A percentile compares a stretch with the other conserved stretches of the same genome.
Evolutionary conservation across 2,888 invertebrate species (phyloP).

Genomic region (Epinotia demarniana): DNA sequence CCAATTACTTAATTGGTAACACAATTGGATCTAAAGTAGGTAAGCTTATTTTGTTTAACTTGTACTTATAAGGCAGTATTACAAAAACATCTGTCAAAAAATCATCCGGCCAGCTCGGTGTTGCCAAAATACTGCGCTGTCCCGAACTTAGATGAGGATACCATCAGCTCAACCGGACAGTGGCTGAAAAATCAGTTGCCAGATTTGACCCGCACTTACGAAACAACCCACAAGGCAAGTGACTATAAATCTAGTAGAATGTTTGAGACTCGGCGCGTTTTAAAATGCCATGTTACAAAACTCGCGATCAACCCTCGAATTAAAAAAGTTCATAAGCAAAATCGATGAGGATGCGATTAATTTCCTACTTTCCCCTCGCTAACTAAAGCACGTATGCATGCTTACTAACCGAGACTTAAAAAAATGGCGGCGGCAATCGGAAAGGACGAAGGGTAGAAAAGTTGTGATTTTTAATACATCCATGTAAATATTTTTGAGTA

Average conservation of each 20-base stretch:
- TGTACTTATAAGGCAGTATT: too few species aligned
- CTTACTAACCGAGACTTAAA: constrained; percentile 57
- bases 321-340: constrained; percentile 51
- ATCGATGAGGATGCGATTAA: constrained; percentile 55
- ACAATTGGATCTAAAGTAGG: too few species aligned
- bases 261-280: background rate
- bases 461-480: background rate
- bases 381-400: constrained; percentile 65
- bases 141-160: too few species aligned
- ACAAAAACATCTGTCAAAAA: too few species aligned
- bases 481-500: too few species aligned
- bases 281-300: constrained; percentile 19
- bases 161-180: background rate
- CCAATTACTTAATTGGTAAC: too few species aligned
- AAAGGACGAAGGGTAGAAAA: background rate
- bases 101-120: too few species aligned
- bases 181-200: background rate
- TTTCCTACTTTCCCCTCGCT: constrained; percentile 50
- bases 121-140: too few species aligned
- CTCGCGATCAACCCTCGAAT: constrained; percentile 45
- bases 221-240: too few species aligned
- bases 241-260: background rate
- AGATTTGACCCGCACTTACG: too few species aligned
- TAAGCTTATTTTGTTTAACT: too few species aligned
- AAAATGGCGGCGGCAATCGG: constrained; percentile 49